A percentile compares a stretch with the other conserved stretches of the same genome.
phyloP scores from a whole-genome alignment of 2,797 vertebrate species.

The Xenentodon cancila region DNA sequence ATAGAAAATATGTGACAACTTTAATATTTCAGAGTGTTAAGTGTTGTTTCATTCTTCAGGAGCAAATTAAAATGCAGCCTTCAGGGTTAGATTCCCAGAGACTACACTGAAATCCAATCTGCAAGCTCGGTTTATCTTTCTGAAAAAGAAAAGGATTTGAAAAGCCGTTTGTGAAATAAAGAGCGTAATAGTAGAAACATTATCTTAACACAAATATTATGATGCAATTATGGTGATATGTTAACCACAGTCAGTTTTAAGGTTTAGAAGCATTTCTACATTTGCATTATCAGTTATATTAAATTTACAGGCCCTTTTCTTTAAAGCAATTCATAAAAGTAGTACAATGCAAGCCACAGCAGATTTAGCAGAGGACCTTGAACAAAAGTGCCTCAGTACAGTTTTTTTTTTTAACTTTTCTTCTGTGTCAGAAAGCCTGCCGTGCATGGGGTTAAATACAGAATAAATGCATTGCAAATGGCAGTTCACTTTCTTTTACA shows the following conservation, averaged over 20 bases:
- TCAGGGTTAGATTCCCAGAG: too few relatives aligned
- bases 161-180: background rate
- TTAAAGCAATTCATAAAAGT: background rate
- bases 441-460: slow-evolving; percentile 1
- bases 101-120: too few relatives aligned
- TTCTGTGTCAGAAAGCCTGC: slow-evolving; percentile 6
- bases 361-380: slow-evolving; percentile 1
- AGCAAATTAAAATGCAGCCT: too few relatives aligned
- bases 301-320: background rate
- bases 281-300: background rate
- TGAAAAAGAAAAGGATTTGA: background rate
- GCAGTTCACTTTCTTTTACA: background rate
- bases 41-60: too few relatives aligned
- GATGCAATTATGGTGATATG: slow-evolving; percentile 4
- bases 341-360: background rate
- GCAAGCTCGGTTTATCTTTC: too few relatives aligned
- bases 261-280: background rate
- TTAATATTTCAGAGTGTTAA: too few relatives aligned
- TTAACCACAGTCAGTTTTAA: background rate
- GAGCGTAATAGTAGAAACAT: background rate
- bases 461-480: slow-evolving; percentile 16
- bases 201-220: background rate
- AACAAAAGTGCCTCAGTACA: slow-evolving; percentile 4
- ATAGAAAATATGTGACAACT: too few relatives aligned
- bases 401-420: background rate